Evolutionary conservation across 2,797 vertebrate species (phyloP).

Genomic region (Psittacula derbiana): DNA sequence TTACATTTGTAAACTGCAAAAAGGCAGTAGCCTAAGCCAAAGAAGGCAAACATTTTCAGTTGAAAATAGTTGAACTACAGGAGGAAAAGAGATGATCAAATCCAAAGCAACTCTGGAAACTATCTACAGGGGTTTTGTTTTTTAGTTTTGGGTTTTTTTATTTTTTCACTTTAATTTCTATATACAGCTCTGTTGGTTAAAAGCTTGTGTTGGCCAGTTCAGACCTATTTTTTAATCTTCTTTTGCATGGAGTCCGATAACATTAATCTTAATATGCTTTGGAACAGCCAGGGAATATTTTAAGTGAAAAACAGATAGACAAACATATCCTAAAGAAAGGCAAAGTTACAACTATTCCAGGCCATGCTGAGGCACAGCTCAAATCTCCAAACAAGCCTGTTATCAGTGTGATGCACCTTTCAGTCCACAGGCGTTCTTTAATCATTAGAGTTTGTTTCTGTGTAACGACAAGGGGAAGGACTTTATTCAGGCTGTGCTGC

Average conservation of each 20-base stretch:
- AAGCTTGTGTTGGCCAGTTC: not conserved
- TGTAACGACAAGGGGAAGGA: not conserved
- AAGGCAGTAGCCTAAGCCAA: not conserved
- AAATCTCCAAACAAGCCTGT: not conserved
- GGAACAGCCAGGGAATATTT: not conserved
- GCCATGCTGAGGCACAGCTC: not conserved
- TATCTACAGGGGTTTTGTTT: not conserved
- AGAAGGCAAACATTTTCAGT: not conserved
- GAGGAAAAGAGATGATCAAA: not conserved
- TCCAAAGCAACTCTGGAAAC: conserved; percentile 5
- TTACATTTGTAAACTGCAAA: not conserved
- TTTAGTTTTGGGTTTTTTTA: not conserved
- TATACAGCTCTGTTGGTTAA: not conserved
- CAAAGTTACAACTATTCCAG: not conserved
- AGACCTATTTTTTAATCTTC: not conserved
- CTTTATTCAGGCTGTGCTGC: not conserved
- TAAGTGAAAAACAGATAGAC: not conserved
- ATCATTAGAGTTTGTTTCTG: not conserved
- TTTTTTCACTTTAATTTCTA: not conserved
- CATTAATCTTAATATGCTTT: not conserved
- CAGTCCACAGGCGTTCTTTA: not conserved
- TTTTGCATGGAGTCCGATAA: not conserved
- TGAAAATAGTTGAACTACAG: not conserved
- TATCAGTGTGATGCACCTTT: not conserved
- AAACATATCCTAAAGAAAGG: not conserved